These are phyloP conservation scores for Chloroceryle amazona DNA, from an alignment of 2,797 vertebrate species.

Conservation along the genomic window DNA sequence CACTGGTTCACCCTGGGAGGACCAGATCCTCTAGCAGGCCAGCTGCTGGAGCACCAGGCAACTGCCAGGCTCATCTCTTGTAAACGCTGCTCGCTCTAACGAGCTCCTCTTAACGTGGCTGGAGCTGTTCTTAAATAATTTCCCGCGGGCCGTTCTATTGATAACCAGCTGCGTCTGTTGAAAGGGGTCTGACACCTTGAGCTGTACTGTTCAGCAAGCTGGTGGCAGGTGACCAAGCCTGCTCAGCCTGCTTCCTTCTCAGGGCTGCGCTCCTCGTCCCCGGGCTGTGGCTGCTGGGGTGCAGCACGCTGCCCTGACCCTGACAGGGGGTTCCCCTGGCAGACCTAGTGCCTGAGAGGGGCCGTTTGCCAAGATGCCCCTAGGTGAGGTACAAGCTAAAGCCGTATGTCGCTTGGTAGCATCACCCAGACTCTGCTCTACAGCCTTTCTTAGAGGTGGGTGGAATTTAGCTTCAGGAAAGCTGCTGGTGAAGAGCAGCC, in stretches of 20 bases:
- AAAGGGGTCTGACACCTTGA: background rate
- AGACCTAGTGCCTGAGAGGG: background rate
- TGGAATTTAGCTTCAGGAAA: background rate
- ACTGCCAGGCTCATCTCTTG: rapidly evolving
- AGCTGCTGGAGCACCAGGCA: background rate
- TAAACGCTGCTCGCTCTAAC: too few relatives aligned
- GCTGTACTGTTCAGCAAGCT: rapidly evolving
- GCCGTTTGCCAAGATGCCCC: rapidly evolving
- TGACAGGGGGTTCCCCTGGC: rapidly evolving
- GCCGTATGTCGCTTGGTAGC: rapidly evolving
- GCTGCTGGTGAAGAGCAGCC: background rate
- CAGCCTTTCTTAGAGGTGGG: too few relatives aligned
- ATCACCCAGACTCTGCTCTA: rapidly evolving
- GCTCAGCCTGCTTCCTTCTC: background rate
- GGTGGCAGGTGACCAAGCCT: background rate
- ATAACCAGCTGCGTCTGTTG: background rate
- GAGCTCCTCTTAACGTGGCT: background rate
- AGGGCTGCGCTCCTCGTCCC: background rate
- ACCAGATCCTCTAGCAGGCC: too few relatives aligned
- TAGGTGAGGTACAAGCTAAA: background rate
- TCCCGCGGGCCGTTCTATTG: background rate
- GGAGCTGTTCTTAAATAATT: background rate
- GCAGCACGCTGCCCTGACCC: too few relatives aligned
- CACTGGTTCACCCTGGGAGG: background rate
- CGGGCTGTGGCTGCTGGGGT: too few relatives aligned